These are phyloP conservation scores for Mola mola DNA, from an alignment of 2,113 vertebrate genomes.

Conservation along the genomic window DNA sequence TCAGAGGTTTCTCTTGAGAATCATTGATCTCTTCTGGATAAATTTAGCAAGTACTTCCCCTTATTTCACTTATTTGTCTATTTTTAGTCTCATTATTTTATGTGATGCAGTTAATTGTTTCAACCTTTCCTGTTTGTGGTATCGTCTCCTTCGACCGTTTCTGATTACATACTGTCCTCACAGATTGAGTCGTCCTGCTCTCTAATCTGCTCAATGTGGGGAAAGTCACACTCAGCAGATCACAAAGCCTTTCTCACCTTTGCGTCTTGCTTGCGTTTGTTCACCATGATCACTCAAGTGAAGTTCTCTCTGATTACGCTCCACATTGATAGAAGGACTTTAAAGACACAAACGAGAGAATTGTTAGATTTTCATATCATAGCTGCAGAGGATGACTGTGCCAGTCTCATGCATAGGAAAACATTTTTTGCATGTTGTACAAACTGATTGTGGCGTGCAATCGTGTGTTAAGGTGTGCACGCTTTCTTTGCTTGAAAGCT, in stretches of 20 bases:
- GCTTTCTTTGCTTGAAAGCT: slow-evolving; percentile 40
- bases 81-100: not conserved
- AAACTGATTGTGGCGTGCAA: slow-evolving; percentile 30
- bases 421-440: slow-evolving; percentile 39
- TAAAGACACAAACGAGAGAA: slow-evolving; percentile 21
- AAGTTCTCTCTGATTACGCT: slow-evolving; percentile 30
- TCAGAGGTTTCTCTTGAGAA: not conserved
- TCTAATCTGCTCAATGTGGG: slow-evolving; percentile 60
- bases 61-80: not conserved
- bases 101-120: slow-evolving; percentile 6
- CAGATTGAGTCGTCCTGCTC: slow-evolving; percentile 28
- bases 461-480: slow-evolving; percentile 38
- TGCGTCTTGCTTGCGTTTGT: slow-evolving; percentile 26
- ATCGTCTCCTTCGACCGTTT: slow-evolving; percentile 4
- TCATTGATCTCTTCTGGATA: not conserved
- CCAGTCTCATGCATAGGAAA: slow-evolving; percentile 11
- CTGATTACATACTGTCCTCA: slow-evolving; percentile 37
- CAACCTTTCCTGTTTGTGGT: slow-evolving; percentile 19
- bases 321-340: slow-evolving; percentile 40
- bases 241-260: slow-evolving; percentile 44
- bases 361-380: slow-evolving; percentile 13
- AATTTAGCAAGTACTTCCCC: not conserved
- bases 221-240: slow-evolving; percentile 45
- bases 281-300: not conserved
- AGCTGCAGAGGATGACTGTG: slow-evolving; percentile 14